These are phyloP conservation scores for Choristoneura rosaceana DNA, from an alignment of 2,888 invertebrate species.

Conservation along the genomic window DNA sequence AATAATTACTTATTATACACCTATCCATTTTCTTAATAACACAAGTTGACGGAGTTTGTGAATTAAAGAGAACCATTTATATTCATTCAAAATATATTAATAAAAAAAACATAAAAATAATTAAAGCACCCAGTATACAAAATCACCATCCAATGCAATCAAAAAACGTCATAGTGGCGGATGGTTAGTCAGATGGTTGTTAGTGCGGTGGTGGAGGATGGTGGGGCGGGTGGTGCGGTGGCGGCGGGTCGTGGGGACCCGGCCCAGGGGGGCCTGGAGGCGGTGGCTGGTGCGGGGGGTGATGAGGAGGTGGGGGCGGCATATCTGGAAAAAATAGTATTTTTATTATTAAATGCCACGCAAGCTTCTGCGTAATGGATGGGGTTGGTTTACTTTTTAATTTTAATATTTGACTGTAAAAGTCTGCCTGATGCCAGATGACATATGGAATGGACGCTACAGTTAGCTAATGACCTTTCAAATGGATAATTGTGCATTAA, in stretches of 20 bases:
- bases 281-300: slow-evolving; percentile 40
- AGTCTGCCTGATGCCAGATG: no score
- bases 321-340: slow-evolving; percentile 48
- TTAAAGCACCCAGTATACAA: not conserved
- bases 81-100: not conserved
- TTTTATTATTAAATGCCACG: not conserved
- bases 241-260: slow-evolving; percentile 17
- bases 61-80: not conserved
- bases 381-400: not conserved
- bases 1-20: no score
- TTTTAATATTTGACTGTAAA: no score
- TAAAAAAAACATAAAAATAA: not conserved
- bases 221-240: slow-evolving; percentile 6
- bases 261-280: slow-evolving; percentile 34
- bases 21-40: no score
- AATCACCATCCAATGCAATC: not conserved
- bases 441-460: no score
- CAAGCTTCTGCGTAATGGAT: not conserved
- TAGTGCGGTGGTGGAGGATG: slow-evolving; percentile 2
- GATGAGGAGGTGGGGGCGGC: slow-evolving; percentile 50
- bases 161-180: not conserved
- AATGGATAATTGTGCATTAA: no score
- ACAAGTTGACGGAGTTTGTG: no score
- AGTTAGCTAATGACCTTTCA: no score
- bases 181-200: not conserved